These are phyloP conservation scores for Teleogryllus occipitalis DNA, from an alignment of 1,140 invertebrate species.

Conservation along the genomic window DNA sequence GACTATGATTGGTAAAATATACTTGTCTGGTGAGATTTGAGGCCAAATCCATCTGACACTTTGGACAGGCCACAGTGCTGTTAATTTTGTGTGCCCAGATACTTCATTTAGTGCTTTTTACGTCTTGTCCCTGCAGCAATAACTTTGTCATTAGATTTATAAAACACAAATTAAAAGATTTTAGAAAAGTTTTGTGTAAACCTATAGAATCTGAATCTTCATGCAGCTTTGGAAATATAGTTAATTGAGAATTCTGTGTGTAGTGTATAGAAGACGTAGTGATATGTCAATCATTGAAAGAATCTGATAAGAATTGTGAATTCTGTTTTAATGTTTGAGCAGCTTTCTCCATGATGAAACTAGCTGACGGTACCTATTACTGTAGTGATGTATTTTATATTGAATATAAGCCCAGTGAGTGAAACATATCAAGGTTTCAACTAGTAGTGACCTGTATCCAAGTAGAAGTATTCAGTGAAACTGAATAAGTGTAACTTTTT, in stretches of 20 bases:
- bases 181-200: not conserved
- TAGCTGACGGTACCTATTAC: not conserved
- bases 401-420: not conserved
- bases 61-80: too few species aligned
- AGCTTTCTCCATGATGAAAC: not conserved
- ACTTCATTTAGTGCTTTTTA: too few species aligned
- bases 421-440: not conserved
- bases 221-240: not conserved
- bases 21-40: not conserved
- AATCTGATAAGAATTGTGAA: not conserved
- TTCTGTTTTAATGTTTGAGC: not conserved
- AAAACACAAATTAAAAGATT: too few species aligned
- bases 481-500: not conserved
- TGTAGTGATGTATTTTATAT: not conserved
- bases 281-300: not conserved
- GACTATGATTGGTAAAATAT: not conserved
- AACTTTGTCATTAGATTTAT: too few species aligned
- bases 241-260: not conserved
- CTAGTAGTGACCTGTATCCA: not conserved
- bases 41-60: too few species aligned
- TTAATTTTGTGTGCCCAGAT: too few species aligned
- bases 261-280: not conserved
- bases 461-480: not conserved
- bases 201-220: not conserved
- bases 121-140: too few species aligned